A percentile compares a stretch with the other conserved stretches of the same genome.
These are phyloP conservation scores for Drosophila bocqueti DNA, from an alignment of 1,140 invertebrate species.

Conservation along the genomic window DNA sequence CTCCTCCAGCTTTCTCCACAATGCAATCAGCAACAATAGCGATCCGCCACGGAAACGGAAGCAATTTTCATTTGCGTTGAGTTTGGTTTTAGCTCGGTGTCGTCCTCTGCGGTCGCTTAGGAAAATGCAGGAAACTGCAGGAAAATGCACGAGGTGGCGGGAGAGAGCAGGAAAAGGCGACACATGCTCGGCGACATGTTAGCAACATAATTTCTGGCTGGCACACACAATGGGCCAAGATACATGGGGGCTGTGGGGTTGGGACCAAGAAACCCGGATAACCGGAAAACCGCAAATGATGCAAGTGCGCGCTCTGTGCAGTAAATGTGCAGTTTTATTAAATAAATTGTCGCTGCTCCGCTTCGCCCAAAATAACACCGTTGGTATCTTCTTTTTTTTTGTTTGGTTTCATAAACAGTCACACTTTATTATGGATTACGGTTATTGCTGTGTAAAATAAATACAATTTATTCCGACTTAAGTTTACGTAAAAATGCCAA, in stretches of 20 bases:
- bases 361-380: conserved; percentile 5
- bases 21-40: conserved; percentile 75
- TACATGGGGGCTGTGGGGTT: conserved; percentile 24
- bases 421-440: conserved; percentile 75
- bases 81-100: conserved; percentile 68
- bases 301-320: conserved; percentile 59
- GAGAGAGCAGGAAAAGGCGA: conserved; percentile 10
- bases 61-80: conserved; percentile 82
- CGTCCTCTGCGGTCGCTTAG: conserved; percentile 56
- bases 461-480: conserved; percentile 39
- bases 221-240: conserved; percentile 64
- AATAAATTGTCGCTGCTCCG: conserved; percentile 59
- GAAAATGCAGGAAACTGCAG: conserved; percentile 12
- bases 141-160: background rate
- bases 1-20: conserved; percentile 37
- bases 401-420: conserved; percentile 61
- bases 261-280: conserved; percentile 31
- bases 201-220: conserved; percentile 75
- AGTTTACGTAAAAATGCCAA: conserved; percentile 57
- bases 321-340: conserved; percentile 67
- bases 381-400: conserved; percentile 24
- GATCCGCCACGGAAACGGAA: conserved; percentile 72
- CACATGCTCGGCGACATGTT: conserved; percentile 74
- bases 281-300: conserved; percentile 66
- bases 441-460: conserved; percentile 63